These are phyloP conservation scores for Puffinus mauretanicus DNA, from an alignment of 2,113 vertebrate genomes.

Conservation along the genomic window DNA sequence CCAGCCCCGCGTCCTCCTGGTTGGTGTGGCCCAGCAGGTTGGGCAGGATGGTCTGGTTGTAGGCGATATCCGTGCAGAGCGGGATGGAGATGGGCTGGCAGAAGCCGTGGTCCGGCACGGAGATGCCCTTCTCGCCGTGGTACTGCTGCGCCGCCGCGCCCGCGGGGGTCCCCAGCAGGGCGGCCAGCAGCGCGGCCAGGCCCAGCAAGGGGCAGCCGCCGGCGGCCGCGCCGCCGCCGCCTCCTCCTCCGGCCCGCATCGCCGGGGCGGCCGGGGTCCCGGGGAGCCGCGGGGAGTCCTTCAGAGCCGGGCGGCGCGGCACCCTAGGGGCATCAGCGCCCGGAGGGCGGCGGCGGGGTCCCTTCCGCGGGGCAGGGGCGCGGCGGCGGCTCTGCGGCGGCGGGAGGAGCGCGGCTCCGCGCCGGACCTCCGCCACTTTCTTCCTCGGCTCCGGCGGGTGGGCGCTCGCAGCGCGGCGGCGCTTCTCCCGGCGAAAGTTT, in stretches of 20 bases:
- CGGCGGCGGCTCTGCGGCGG: too few relatives aligned
- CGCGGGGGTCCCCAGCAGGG: slow-evolving; percentile 43
- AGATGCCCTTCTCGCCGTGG: slow-evolving; percentile 88
- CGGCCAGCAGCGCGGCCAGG: slow-evolving; percentile 37
- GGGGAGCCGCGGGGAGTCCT: too few relatives aligned
- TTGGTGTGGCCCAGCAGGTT: slow-evolving; percentile 93
- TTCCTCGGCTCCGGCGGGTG: too few relatives aligned
- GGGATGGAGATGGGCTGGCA: slow-evolving; percentile 95
- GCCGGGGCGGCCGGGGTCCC: too few relatives aligned
- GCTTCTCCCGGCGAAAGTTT: too few relatives aligned
- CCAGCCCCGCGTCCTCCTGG: slow-evolving; percentile 92
- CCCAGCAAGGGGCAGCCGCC: slow-evolving; percentile 6
- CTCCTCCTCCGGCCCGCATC: background rate
- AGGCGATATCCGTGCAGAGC: slow-evolving; percentile 93
- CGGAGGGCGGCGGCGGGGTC: too few relatives aligned
- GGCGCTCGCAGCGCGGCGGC: too few relatives aligned
- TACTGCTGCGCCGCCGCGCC: slow-evolving; percentile 66
- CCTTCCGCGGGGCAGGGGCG: too few relatives aligned
- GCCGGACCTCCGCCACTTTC: too few relatives aligned
- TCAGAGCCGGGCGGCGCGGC: too few relatives aligned
- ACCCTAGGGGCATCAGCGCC: too few relatives aligned
- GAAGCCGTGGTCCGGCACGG: slow-evolving; percentile 91
- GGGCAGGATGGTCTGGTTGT: slow-evolving; percentile 95
- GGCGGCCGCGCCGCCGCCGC: background rate
- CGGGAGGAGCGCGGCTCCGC: too few relatives aligned